Percentiles rank a stretch among this genome's conserved stretches.
Evolutionary conservation across 2,888 invertebrate genomes (phyloP).

Genomic region (Phortica magna): DNA sequence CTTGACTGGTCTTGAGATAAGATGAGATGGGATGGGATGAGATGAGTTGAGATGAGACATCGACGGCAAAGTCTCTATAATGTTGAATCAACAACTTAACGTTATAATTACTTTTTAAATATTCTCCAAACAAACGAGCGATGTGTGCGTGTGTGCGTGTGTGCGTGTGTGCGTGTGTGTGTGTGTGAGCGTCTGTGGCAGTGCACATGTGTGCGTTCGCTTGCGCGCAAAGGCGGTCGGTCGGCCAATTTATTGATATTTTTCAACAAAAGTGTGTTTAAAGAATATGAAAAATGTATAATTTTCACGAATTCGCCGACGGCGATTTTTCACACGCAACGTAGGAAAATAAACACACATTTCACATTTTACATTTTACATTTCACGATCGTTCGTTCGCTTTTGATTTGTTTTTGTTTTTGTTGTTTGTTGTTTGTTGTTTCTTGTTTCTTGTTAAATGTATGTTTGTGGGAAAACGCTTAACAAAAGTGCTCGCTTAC

Average conservation of each 20-base stretch:
- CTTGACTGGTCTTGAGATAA: too few relatives aligned
- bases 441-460: neutral
- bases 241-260: too few relatives aligned
- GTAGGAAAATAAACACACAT: neutral
- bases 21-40: neutral
- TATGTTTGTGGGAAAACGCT: neutral
- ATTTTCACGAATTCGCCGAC: neutral
- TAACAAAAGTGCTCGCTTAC: constrained; percentile 49
- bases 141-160: neutral
- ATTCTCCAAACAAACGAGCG: constrained; percentile 51
- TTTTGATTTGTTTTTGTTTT: neutral
- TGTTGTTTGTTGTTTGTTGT: neutral
- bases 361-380: neutral
- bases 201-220: neutral
- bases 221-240: too few relatives aligned
- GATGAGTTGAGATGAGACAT: constrained; percentile 13
- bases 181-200: neutral
- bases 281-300: neutral
- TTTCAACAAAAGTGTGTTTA: too few relatives aligned
- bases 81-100: constrained; percentile 65
- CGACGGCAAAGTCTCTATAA: constrained; percentile 50
- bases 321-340: neutral
- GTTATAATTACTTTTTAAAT: constrained; percentile 70
- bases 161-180: neutral
- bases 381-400: neutral